Evolutionary conservation across 2,113 vertebrate species (phyloP), one percentile per base, ranked within the genome.

Genomic region (Dendropsophus ebraccatus): DNA sequence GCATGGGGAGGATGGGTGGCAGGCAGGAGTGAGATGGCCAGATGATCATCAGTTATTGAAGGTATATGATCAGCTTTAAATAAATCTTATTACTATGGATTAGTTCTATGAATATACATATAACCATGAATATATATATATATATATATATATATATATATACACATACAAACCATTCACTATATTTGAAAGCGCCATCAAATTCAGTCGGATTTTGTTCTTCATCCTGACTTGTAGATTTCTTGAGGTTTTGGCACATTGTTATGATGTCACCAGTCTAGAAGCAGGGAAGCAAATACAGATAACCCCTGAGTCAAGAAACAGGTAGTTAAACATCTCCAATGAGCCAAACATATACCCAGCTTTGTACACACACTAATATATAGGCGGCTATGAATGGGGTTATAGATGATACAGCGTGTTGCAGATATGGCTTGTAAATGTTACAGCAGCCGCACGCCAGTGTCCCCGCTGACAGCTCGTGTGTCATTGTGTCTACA

Each of bases 321-420:
- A 73, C 23, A 75, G 45, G 45, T 49, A 28, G 45, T 1, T 50
- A 50, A 47, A 25, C 41, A 47, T 25, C 21, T 49, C 41, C 45
- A 74, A 25, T 74, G 37, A 49, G 14, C 37, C 60, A 62, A 62
- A 65, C 47, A 32, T 32, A 67, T 35, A 67, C n/a, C 6, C n/a
- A 67, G 58, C 56, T 76, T 21, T 62, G 82, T 25, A 84, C 17
- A 84, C 49, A 83, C 35, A 62, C 25, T 74, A 16, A n/a, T 30
- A 58, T 84, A 84, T 47, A 65, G 19, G 76, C 35, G 72, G 83
- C 83, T 77, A 37, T 56, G 41, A 14, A 45, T 16, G 19, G 35
- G 21, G n/a, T 23, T 35, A 45, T 65, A 52, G 41, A 67, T 67
- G 50, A 50, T 85, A 67, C 28, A 52, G 21, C 14, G n/a, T 35